Evolutionary conservation across 1,140 invertebrate species (phyloP).

Genomic region (Cryptotermes secundus): DNA sequence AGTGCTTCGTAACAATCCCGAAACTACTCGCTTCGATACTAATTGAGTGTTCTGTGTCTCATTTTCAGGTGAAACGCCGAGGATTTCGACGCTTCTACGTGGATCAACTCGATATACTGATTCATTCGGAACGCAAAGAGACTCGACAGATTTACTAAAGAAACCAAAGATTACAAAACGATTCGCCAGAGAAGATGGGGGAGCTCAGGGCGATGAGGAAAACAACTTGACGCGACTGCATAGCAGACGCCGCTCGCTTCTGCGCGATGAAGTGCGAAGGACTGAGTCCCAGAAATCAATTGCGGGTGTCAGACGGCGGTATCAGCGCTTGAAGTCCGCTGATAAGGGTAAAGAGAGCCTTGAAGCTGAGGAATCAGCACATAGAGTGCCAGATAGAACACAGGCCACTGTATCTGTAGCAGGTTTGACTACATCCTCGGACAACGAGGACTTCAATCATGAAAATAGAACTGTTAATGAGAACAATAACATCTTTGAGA

Average conservation of each 20-base stretch:
- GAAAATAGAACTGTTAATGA: neutral
- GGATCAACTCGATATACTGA: neutral
- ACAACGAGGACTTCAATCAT: too few relatives aligned
- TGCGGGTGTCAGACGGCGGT: too few relatives aligned
- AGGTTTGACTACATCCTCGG: too few relatives aligned
- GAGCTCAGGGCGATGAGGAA: neutral
- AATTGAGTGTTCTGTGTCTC: neutral
- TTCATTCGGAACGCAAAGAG: neutral
- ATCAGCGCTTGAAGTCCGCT: too few relatives aligned
- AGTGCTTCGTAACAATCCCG: too few relatives aligned
- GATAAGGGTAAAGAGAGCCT: neutral
- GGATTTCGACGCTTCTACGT: neutral
- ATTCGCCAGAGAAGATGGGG: neutral
- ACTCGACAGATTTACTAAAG: neutral
- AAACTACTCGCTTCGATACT: too few relatives aligned
- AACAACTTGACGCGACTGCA: constrained; percentile 21
- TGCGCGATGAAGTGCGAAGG: neutral
- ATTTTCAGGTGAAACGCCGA: neutral
- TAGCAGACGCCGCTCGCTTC: neutral
- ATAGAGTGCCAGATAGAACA: neutral
- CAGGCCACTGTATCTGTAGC: too few relatives aligned
- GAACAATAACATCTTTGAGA: neutral
- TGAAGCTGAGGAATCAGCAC: neutral
- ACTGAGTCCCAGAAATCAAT: neutral
- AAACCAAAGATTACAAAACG: constrained; percentile 17